Evolutionary conservation across 1,140 invertebrate species (phyloP), one percentile per base, ranked within the genome.

Genomic region (Platorchestia sp.): DNA sequence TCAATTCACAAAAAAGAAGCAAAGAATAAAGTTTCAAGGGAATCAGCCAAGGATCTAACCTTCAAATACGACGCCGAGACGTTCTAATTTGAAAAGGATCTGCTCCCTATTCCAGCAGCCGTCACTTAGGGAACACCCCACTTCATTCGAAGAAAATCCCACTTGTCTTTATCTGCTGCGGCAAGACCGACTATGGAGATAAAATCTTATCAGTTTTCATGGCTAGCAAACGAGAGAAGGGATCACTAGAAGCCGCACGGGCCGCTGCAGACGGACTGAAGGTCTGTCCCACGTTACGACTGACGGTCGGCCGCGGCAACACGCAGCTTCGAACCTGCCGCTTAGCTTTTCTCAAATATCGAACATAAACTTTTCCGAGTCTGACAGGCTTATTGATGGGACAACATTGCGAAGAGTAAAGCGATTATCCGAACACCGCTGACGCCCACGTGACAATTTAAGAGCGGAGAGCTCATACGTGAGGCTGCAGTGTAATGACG

Each of bases 11-110:
- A 75, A 75, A 36, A 22, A 22, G 36, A 75, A 3, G 36, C 1
- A 36, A 10, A 27, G 36, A 75, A 22, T 22, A 75, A 90, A 90
- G 41, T 87, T 90, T 90, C 41, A 44, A 41, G 27, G 87, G 87
- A 90, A 90, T 90, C 87, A 90, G 87, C 14, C 41, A 90, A 90
- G 44, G 41, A 90, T 90, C 87, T 90, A 90, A 90, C 87, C 87
- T 90, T 90, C 87, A 90, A 43, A 90, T 42, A 44, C 0, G 41
- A 90, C 87, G 87, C 5, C 87, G 87, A 22, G 87, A 27, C 22
- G 87, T 41, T 90, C 41, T 43, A 44, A 27, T 7, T 90, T 36
- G 59, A 75, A 75, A 19, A 6, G 47, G 59, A 75, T 75, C 59
- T 75, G n/a, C 59, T 75, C 36, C 59, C 59, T 75, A 75, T 75